Evolutionary conservation across 1,140 invertebrate species (phyloP).

Genomic region (Aphelinus atriplicis): DNA sequence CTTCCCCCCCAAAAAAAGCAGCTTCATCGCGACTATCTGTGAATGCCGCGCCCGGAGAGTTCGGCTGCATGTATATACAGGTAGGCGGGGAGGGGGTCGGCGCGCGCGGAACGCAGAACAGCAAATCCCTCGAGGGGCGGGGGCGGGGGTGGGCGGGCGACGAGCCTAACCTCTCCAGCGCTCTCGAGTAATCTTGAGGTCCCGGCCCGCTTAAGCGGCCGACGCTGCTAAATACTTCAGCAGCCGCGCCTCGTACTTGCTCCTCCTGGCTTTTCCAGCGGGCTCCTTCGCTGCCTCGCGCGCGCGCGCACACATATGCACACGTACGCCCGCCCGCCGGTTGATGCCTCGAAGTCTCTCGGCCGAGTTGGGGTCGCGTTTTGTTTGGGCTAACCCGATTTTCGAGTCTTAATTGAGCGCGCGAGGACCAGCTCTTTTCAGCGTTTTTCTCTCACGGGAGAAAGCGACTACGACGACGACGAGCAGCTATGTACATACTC

Average conservation of each 20-base stretch:
- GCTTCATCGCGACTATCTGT: too few relatives aligned
- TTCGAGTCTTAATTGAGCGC: neutral
- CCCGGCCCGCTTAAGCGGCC: conserved; percentile 14
- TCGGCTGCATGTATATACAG: too few relatives aligned
- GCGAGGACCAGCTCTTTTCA: neutral
- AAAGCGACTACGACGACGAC: too few relatives aligned
- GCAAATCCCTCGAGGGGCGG: neutral
- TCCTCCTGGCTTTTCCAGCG: neutral
- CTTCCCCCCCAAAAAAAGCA: too few relatives aligned
- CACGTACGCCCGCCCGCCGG: too few relatives aligned
- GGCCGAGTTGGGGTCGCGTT: too few relatives aligned
- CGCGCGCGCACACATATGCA: neutral
- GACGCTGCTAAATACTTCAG: conserved; percentile 26
- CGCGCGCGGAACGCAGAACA: neutral
- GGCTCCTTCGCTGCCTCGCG: neutral
- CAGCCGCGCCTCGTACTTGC: neutral
- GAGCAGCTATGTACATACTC: too few relatives aligned
- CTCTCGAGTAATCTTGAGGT: conserved; percentile 10
- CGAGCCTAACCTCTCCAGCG: neutral
- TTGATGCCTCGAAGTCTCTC: too few relatives aligned
- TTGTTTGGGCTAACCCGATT: conserved; percentile 3
- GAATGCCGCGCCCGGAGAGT: too few relatives aligned
- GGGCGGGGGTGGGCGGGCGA: too few relatives aligned
- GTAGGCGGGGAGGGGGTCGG: neutral
- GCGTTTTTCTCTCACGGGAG: too few relatives aligned